A percentile compares a stretch with the other conserved stretches of the same genome.
These are phyloP conservation scores for Meles meles DNA, from an alignment of 2,113 vertebrate species.

Conservation along the genomic window DNA sequence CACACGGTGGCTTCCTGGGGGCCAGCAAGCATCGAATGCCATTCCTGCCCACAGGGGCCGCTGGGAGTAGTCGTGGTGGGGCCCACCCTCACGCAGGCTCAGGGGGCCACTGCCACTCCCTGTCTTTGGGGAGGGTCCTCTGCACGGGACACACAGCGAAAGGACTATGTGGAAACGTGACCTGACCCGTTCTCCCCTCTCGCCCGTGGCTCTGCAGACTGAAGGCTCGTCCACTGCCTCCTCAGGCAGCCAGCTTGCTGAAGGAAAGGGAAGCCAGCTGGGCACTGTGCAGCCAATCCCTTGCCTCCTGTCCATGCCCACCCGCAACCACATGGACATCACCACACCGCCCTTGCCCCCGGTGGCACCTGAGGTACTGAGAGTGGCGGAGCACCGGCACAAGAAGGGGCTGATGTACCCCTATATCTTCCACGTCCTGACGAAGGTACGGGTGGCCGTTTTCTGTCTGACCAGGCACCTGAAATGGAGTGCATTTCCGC, in stretches of 20 bases:
- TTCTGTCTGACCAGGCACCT: not conserved
- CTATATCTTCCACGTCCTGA: conserved; percentile 95
- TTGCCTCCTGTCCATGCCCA: conserved; percentile 96
- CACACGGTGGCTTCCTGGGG: not conserved
- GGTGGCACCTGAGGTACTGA: conserved; percentile 93
- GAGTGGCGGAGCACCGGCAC: conserved; percentile 96
- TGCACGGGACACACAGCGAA: not conserved
- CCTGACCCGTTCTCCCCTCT: not conserved
- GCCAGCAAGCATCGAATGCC: not conserved
- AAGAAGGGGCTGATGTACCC: conserved; percentile 97
- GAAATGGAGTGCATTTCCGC: not conserved
- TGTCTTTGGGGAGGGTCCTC: not conserved
- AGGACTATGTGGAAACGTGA: not conserved
- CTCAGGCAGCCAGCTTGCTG: conserved; percentile 84
- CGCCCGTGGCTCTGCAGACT: conserved; percentile 79
- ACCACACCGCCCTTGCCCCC: conserved; percentile 93
- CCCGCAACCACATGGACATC: conserved; percentile 98
- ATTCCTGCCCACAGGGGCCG: not conserved
- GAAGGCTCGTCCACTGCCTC: conserved; percentile 88
- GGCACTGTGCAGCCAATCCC: conserved; percentile 89
- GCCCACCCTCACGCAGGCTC: not conserved
- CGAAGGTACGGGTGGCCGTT: conserved; percentile 84
- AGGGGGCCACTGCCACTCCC: not conserved
- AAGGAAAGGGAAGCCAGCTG: conserved; percentile 85
- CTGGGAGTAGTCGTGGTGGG: not conserved